Base-by-base conservation (phyloP, 2,797 vertebrate species). In the Phrynocephalus forsythii region DNA sequence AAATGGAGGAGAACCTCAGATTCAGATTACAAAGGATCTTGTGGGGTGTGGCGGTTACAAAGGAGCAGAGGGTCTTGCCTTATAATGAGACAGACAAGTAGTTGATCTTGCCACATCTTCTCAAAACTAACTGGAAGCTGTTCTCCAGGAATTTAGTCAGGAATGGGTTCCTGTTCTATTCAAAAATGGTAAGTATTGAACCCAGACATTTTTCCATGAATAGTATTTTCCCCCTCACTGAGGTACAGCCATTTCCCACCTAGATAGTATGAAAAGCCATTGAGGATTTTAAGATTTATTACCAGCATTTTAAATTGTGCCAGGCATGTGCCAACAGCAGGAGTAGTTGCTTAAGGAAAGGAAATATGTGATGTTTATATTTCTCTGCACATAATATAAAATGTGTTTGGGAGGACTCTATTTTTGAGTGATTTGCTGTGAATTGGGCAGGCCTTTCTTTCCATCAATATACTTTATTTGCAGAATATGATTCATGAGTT, bases 401-500 rank as follows among this genome's bases (percentile, higher is more conserved):
- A 89, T 92, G 56, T 94, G 81, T 78, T 93, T 93, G 82, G 76
- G 80, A 91, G 75, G 93, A 87, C 82, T 24, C 38, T 94, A 28
- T 80, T 73, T 89, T 67, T 26, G 66, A n/a, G 69, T 76, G 56
- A 28, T 85, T 38, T 67, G 82, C 85, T 91, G 90, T 4, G 76
- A 82, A 87, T 87, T 90, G 78, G 87, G 85, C 84, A 90, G 88
- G 88, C 90, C 85, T 84, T 86, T 94, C 94, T 79, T 92, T 91
- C 84, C 44, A 87, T 93, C 93, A 91, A 94, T 92, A 82, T 92
- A 94, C 91, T 95, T 92, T 92, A 95, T 93, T 95, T 91, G 91
- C 91, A 79, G 84, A 90, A 79, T 76, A 50, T 97, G 96, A 97
- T 96, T 96, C 95, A 96, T 95, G 91, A 91, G 52, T 76, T 89